Evolutionary conservation across 2,888 invertebrate genomes (phyloP).

Genomic region (Cosmia pyralina): DNA sequence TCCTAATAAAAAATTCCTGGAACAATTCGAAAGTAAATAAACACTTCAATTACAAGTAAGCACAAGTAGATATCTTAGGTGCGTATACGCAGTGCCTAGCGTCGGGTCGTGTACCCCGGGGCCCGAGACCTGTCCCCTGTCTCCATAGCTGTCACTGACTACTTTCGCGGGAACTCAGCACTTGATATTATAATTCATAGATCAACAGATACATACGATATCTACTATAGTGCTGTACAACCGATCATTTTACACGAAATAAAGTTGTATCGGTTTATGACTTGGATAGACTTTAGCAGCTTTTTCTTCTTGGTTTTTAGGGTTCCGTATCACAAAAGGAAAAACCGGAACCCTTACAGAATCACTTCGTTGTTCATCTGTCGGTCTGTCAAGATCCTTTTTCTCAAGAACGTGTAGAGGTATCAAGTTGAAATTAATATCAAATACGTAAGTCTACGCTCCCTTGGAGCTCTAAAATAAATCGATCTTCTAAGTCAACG

Average conservation of each 20-base stretch:
- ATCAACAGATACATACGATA: constrained; percentile 28
- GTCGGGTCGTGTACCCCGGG: constrained; percentile 51
- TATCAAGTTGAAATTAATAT: too few relatives aligned
- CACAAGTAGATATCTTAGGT: constrained; percentile 18
- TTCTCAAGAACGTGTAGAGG: too few relatives aligned
- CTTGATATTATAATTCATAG: constrained; percentile 40
- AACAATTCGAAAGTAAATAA: neutral
- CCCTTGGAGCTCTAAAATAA: too few relatives aligned
- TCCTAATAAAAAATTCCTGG: neutral
- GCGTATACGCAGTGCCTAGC: constrained; percentile 34
- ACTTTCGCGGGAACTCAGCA: constrained; percentile 46
- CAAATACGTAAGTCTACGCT: too few relatives aligned
- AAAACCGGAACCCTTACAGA: too few relatives aligned
- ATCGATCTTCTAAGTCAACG: too few relatives aligned
- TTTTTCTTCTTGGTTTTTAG: neutral
- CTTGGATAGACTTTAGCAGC: neutral
- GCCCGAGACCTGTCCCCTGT: constrained; percentile 47
- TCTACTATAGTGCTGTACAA: neutral
- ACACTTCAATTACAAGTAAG: neutral
- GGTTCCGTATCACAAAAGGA: too few relatives aligned
- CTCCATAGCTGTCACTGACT: constrained; percentile 35
- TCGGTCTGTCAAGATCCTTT: too few relatives aligned
- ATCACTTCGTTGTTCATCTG: too few relatives aligned
- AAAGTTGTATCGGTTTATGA: neutral
- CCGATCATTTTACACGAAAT: neutral